Evolutionary conservation across 2,888 invertebrate species (phyloP).

Genomic region (Dasysyrphus tricinctus): DNA sequence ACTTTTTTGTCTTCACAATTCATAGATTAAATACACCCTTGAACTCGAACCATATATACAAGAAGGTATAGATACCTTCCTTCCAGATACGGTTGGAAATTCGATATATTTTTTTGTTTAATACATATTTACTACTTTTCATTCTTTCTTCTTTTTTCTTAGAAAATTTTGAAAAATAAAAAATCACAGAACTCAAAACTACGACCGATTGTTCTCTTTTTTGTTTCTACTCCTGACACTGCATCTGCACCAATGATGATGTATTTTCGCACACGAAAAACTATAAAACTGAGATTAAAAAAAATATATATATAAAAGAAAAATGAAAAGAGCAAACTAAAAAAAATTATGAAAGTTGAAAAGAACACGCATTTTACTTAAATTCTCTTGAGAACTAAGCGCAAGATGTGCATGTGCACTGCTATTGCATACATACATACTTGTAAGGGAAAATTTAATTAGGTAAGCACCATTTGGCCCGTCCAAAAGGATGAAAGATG

Average conservation of each 20-base stretch:
- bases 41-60: too few relatives aligned
- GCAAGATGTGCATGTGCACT: constrained; percentile 6
- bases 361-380: constrained; percentile 40
- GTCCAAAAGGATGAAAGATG: constrained; percentile 28
- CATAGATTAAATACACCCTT: too few relatives aligned
- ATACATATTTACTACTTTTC: too few relatives aligned
- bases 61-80: too few relatives aligned
- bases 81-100: too few relatives aligned
- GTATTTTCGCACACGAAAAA: neutral
- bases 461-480: constrained; percentile 45
- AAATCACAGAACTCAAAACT: neutral
- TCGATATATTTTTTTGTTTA: too few relatives aligned
- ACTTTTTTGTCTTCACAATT: too few relatives aligned
- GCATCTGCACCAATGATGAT: neutral
- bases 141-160: too few relatives aligned
- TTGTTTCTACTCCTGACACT: neutral
- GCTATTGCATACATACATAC: constrained; percentile 28
- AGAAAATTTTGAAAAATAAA: neutral
- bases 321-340: neutral
- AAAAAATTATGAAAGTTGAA: neutral
- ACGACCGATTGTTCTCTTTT: neutral
- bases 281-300: constrained; percentile 7
- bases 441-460: constrained; percentile 42
- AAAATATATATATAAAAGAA: neutral
- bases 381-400: constrained; percentile 26